phyloP scores from a whole-genome alignment of 2,888 invertebrate species.

The Drosophila falleni region DNA sequence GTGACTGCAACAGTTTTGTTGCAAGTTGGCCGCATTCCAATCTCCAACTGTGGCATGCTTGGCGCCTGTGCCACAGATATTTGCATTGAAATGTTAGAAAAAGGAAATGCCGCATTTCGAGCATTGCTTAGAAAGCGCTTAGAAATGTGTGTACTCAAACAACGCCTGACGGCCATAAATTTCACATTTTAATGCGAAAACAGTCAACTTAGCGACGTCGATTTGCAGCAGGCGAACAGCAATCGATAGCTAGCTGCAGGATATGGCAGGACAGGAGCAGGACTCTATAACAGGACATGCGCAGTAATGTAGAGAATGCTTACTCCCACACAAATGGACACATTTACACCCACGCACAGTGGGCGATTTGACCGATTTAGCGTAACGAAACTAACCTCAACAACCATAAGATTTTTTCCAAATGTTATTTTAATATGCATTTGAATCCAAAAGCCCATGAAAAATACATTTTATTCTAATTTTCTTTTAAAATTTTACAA shows the following conservation, averaged over 20 bases:
- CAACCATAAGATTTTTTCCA: too few relatives aligned
- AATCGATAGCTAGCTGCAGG: not conserved
- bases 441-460: too few relatives aligned
- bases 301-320: too few relatives aligned
- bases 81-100: constrained; percentile 84
- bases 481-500: too few relatives aligned
- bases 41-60: constrained; percentile 66
- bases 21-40: constrained; percentile 65
- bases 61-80: constrained; percentile 83
- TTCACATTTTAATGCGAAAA: constrained; percentile 84
- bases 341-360: too few relatives aligned
- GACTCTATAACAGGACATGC: constrained; percentile 51
- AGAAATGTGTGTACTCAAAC: constrained; percentile 20
- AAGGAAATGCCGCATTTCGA: constrained; percentile 58
- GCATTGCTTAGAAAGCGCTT: constrained; percentile 62
- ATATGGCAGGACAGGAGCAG: not conserved
- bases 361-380: too few relatives aligned
- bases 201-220: constrained; percentile 85
- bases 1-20: not conserved
- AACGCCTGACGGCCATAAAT: constrained; percentile 69
- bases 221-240: constrained; percentile 81
- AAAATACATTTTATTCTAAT: too few relatives aligned
- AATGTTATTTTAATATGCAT: too few relatives aligned
- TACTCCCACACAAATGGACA: too few relatives aligned
- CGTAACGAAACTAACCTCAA: too few relatives aligned